A percentile compares a stretch with the other conserved stretches of the same genome.
These are phyloP conservation scores for Priocnemis perturbator DNA, from an alignment of 2,888 invertebrate species.

Conservation along the genomic window DNA sequence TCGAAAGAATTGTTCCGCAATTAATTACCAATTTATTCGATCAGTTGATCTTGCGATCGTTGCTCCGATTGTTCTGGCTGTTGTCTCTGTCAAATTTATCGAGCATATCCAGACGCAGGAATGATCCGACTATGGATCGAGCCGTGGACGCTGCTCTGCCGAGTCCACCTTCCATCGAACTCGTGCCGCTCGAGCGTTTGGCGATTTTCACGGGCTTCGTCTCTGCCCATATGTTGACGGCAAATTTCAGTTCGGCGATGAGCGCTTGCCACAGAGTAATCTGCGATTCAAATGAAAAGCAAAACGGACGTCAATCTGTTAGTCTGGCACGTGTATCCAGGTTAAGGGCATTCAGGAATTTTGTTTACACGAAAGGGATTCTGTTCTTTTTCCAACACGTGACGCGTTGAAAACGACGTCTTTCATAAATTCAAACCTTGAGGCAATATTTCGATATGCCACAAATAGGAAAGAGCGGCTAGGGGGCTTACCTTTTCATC, in stretches of 20 bases:
- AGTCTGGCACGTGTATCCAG: not conserved
- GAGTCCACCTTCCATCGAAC: slow-evolving; percentile 55
- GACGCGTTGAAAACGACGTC: not conserved
- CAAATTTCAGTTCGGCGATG: slow-evolving; percentile 83
- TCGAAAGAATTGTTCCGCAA: too few relatives aligned
- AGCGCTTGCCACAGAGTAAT: slow-evolving; percentile 83
- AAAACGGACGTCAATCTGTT: not conserved
- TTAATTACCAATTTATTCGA: too few relatives aligned
- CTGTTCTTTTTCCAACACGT: not conserved
- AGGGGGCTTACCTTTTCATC: slow-evolving; percentile 82
- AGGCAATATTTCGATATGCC: too few relatives aligned
- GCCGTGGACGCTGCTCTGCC: slow-evolving; percentile 62
- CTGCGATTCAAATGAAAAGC: slow-evolving; percentile 74
- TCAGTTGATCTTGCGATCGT: slow-evolving; percentile 58
- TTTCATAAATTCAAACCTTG: too few relatives aligned
- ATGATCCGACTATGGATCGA: slow-evolving; percentile 67
- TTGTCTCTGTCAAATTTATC: slow-evolving; percentile 68
- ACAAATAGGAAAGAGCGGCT: slow-evolving; percentile 10
- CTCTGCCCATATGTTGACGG: slow-evolving; percentile 83
- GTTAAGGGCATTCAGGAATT: too few relatives aligned
- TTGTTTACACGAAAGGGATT: not conserved
- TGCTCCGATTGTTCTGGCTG: slow-evolving; percentile 52
- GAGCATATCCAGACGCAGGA: slow-evolving; percentile 65
- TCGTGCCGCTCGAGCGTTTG: slow-evolving; percentile 54
- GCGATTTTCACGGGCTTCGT: slow-evolving; percentile 81